Base-by-base conservation (phyloP, 1,140 invertebrate genomes). In the Aricia agestis region DNA sequence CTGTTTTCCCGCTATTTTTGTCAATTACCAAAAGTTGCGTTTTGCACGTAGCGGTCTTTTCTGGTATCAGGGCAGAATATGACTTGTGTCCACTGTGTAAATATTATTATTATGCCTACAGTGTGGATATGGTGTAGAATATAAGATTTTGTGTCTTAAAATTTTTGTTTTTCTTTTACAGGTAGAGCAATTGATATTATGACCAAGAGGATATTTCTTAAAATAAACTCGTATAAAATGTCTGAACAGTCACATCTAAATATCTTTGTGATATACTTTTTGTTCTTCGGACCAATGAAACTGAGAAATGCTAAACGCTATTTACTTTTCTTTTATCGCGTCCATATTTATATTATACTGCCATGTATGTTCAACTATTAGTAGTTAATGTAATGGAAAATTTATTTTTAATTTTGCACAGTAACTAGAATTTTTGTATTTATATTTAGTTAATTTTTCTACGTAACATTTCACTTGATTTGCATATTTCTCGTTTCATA, bases 161-260 rank as follows among this genome's bases (percentile, higher is more conserved):
- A n/a, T n/a, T 19, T 61, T 57, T 61, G 71, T 71, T 69, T 77
- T 66, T 78, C 59, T 68, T 19, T 69, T 69, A 61, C 68, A 69
- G 68, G 59, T 69, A 69, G 68, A 69, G 18, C 10, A 63, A 69
- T 69, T 61, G 15, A 31, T 25, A 25, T 45, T 31, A 57, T 52
- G 32, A 69, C 68, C 59, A 69, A 69, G 57, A 36, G 52, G 68
- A 69, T 36, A 69, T 19, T 63, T 36, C 58, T 61, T n/a, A 63
- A 58, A 36, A 58, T 32, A 57, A 41, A 63, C 32, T 41, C 58
- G 61, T 18, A 61, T 41, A 41, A 36, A 63, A 69, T 69, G 59
- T 19, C 32, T 45, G 6, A 63, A 63, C 17, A 63, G 11, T 59
- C 59, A 63, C 59, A 17, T 59, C 58, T 25, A 63, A 41, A 69